phyloP scores from a whole-genome alignment of 2,888 invertebrate species.

The Melanchra persicariae region DNA sequence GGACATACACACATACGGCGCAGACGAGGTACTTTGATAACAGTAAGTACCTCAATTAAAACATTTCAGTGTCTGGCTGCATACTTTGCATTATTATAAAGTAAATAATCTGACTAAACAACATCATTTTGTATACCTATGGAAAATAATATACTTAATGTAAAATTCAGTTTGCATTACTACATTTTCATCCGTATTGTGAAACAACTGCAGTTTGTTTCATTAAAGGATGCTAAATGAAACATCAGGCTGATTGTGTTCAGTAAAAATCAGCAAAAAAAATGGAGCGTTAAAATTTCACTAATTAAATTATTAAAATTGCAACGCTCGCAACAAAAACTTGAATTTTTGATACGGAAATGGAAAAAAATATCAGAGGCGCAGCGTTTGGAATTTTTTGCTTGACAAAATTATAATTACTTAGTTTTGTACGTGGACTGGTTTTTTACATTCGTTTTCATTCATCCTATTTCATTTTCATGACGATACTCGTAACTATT shows the following conservation, averaged over 20 bases:
- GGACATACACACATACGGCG: too few species aligned
- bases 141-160: slow-evolving; percentile 4
- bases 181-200: background rate
- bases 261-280: background rate
- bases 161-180: background rate
- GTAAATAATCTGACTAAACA: background rate
- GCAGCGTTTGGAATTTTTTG: background rate
- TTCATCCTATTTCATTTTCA: background rate
- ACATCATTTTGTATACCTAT: background rate
- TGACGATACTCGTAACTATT: background rate
- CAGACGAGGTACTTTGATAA: background rate
- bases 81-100: background rate
- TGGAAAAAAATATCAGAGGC: background rate
- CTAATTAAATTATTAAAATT: slow-evolving; percentile 31
- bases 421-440: background rate
- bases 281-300: background rate
- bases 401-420: background rate
- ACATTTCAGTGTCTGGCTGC: background rate
- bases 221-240: slow-evolving; percentile 33
- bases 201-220: slow-evolving; percentile 22
- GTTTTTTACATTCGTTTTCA: too few species aligned
- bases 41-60: background rate
- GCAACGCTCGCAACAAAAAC: background rate
- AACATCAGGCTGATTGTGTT: slow-evolving; percentile 28
- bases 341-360: background rate